phyloP scores from a whole-genome alignment of 1,140 invertebrate species.

The Cydia pomonella region DNA sequence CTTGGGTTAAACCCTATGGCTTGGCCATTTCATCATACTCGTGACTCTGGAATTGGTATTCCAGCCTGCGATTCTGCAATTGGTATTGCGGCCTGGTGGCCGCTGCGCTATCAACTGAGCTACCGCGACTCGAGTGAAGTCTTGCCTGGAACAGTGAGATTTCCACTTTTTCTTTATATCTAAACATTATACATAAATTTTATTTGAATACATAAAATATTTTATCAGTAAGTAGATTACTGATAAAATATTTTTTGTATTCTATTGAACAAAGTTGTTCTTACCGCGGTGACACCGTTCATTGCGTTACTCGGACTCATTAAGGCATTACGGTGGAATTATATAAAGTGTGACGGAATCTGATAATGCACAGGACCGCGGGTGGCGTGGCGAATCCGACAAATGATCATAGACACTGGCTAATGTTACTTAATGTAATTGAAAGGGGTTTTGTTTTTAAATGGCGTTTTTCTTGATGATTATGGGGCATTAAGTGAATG shows the following conservation, averaged over 20 bases:
- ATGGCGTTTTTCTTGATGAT: conserved; percentile 7
- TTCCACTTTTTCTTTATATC: too few relatives aligned
- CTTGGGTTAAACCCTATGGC: too few relatives aligned
- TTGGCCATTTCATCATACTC: too few relatives aligned
- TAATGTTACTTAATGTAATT: conserved; percentile 29
- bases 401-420: conserved; percentile 36
- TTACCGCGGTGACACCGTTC: conserved; percentile 36
- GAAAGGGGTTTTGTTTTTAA: conserved; percentile 32
- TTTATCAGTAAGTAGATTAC: too few relatives aligned
- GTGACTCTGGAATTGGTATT: too few relatives aligned
- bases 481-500: background rate
- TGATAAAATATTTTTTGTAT: background rate
- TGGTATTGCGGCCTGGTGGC: too few relatives aligned
- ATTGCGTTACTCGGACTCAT: conserved; percentile 72
- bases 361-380: conserved; percentile 67
- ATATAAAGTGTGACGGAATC: conserved; percentile 74
- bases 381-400: conserved; percentile 63
- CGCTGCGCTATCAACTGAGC: too few relatives aligned
- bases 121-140: too few relatives aligned
- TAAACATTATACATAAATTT: too few relatives aligned
- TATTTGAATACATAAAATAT: too few relatives aligned
- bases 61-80: too few relatives aligned
- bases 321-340: conserved; percentile 64
- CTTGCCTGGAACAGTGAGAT: too few relatives aligned
- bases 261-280: background rate